Conservation (phyloP, 2,888 invertebrate species). For the Clunio marinus region DNA sequence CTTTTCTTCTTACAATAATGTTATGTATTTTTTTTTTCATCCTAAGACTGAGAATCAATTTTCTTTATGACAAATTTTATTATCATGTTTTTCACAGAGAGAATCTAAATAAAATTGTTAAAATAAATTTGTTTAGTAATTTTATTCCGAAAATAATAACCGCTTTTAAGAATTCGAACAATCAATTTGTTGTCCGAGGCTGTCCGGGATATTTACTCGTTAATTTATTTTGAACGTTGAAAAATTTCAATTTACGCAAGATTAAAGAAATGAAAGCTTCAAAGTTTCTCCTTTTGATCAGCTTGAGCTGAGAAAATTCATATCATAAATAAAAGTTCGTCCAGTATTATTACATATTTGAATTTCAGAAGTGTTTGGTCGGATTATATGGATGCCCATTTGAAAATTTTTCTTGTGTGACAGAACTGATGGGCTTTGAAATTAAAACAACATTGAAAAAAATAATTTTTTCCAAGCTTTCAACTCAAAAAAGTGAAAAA, state of each 20-base stretch:
- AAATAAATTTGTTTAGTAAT: not conserved
- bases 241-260: no score
- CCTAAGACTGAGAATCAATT: slow-evolving; percentile 15
- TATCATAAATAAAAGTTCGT: no score
- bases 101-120: not conserved
- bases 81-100: not conserved
- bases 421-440: not conserved
- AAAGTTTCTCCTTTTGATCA: no score
- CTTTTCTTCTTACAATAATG: not conserved
- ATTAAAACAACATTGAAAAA: not conserved
- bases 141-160: not conserved
- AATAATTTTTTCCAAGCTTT: not conserved
- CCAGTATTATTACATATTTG: no score
- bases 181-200: no score
- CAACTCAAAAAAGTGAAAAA: not conserved
- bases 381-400: no score
- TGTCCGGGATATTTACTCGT: no score
- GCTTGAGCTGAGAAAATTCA: no score
- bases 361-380: no score
- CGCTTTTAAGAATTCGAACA: no score
- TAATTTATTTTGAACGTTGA: no score
- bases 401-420: not conserved
- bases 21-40: not conserved
- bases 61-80: not conserved
- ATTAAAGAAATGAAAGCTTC: no score